A percentile compares a stretch with the other conserved stretches of the same genome.
phyloP scores from a whole-genome alignment of 2,113 vertebrate genomes.

The Thalassoma bifasciatum region DNA sequence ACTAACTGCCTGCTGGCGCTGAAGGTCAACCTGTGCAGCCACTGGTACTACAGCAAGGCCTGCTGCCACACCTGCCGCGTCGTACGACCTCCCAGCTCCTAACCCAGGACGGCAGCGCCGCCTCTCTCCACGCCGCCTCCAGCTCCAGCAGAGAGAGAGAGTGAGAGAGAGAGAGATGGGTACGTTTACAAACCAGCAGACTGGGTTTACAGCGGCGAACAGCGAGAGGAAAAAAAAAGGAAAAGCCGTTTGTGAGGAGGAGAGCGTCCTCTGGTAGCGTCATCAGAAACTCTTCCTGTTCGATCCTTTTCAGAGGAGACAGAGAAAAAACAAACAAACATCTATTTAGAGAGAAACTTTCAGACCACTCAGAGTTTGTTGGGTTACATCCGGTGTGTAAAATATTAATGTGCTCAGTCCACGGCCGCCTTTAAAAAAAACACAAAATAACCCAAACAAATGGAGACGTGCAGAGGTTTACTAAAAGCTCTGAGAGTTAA shows the following conservation, averaged over 20 bases:
- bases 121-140: slow-evolving; percentile 10
- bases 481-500: no score
- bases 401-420: no score
- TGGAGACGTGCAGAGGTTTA: neutral
- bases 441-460: no score
- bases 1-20: slow-evolving; percentile 97
- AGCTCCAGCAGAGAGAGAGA: slow-evolving; percentile 21
- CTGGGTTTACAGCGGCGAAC: no score
- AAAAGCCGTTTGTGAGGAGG: neutral
- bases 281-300: neutral
- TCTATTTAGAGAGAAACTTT: neutral
- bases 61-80: slow-evolving; percentile 94
- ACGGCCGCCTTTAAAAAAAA: no score
- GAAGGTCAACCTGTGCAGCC: slow-evolving; percentile 97
- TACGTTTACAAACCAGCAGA: slow-evolving; percentile 11
- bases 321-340: neutral
- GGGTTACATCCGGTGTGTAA: neutral
- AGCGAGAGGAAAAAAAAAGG: slow-evolving; percentile 5
- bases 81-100: slow-evolving; percentile 60
- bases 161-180: neutral
- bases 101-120: slow-evolving; percentile 40
- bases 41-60: slow-evolving; percentile 99
- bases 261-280: neutral
- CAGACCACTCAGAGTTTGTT: neutral
- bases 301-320: no score